Evolutionary conservation across 2,888 invertebrate genomes (phyloP).

Genomic region (Rapana venosa): DNA sequence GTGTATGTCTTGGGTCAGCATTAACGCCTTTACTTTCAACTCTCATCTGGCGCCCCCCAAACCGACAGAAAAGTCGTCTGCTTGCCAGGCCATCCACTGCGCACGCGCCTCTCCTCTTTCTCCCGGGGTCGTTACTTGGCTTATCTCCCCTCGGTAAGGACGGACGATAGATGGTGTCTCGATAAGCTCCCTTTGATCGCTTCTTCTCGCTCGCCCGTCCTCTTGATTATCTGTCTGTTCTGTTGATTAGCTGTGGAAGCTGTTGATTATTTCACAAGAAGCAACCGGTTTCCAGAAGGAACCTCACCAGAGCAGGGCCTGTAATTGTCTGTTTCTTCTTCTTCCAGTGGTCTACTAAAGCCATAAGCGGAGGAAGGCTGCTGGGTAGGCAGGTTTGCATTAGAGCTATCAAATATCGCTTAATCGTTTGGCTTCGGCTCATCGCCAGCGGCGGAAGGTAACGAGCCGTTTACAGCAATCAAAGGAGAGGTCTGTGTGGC

Average conservation of each 20-base stretch:
- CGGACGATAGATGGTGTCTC: slow-evolving; percentile 24
- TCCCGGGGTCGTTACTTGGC: slow-evolving; percentile 11
- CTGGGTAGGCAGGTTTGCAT: slow-evolving; percentile 3
- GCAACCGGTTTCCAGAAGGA: neutral
- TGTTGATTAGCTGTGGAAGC: neutral
- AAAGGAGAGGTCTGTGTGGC: slow-evolving; percentile 11
- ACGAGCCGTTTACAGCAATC: neutral
- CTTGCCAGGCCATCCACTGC: neutral
- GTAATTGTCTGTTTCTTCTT: neutral
- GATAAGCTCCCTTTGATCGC: slow-evolving; percentile 37
- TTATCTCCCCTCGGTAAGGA: slow-evolving; percentile 26
- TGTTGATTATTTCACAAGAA: neutral
- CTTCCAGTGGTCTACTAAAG: neutral
- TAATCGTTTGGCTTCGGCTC: neutral
- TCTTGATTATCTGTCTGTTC: slow-evolving; percentile 15
- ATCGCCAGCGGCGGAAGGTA: neutral
- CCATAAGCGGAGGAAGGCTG: neutral
- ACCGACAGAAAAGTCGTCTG: neutral
- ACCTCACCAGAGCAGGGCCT: neutral
- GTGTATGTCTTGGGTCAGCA: neutral
- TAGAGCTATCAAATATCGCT: slow-evolving; percentile 25
- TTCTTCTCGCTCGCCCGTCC: neutral
- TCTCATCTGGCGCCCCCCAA: neutral
- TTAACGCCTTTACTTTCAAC: neutral
- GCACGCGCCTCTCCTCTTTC: neutral